These are phyloP conservation scores for Xestia ashworthii DNA, from an alignment of 2,888 invertebrate genomes.

Conservation along the genomic window DNA sequence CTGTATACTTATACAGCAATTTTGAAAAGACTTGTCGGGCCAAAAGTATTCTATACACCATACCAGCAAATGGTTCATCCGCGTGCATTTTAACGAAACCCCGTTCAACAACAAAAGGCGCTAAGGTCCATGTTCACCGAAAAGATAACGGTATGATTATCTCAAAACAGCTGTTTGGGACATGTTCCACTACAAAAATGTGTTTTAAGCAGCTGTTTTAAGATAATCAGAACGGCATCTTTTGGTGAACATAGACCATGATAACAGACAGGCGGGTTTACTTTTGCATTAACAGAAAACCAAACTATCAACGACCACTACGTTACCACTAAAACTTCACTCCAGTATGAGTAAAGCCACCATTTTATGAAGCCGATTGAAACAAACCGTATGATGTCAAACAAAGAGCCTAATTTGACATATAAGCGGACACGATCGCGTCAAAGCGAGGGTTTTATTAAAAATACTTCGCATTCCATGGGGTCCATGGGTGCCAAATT, in stretches of 20 bases:
- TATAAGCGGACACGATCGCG: constrained; percentile 41
- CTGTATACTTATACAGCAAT: no score
- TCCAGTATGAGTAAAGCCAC: neutral
- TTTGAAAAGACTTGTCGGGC: neutral
- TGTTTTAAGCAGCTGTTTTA: no score
- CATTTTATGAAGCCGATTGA: constrained; percentile 23
- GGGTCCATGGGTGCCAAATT: constrained; percentile 22
- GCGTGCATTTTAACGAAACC: neutral
- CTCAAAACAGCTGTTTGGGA: no score
- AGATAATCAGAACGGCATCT: no score
- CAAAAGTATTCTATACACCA: neutral
- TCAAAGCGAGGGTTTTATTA: constrained; percentile 63
- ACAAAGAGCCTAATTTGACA: constrained; percentile 56
- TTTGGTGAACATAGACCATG: no score
- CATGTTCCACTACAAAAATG: no score
- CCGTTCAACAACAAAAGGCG: neutral
- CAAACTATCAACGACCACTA: neutral
- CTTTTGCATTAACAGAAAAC: neutral
- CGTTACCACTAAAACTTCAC: neutral
- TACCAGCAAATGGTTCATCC: neutral
- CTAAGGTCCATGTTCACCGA: no score
- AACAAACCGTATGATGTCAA: constrained; percentile 25
- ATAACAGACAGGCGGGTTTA: neutral
- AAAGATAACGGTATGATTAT: no score
- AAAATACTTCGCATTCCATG: constrained; percentile 51